Evolutionary conservation across 1,140 invertebrate genomes (phyloP).

Genomic region (Triops longicaudatus): DNA sequence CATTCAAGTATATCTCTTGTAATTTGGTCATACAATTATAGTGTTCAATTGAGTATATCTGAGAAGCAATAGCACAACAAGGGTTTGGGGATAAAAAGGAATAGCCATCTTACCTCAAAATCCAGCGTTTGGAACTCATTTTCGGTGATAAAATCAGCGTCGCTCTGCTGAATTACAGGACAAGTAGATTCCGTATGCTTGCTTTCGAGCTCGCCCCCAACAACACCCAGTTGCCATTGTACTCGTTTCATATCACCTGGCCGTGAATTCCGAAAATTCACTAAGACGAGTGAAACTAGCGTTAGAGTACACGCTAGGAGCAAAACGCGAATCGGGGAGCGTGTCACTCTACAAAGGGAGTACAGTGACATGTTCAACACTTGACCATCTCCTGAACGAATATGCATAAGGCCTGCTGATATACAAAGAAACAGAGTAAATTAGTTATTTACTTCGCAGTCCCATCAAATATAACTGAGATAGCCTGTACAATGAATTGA

Average conservation of each 20-base stretch:
- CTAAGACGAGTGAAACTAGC: neutral
- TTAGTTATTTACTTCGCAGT: no score
- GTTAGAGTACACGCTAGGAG: neutral
- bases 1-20: no score
- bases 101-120: neutral
- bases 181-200: neutral
- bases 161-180: neutral
- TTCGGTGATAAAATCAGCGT: neutral
- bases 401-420: neutral
- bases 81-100: no score
- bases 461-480: no score
- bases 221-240: neutral
- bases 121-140: neutral
- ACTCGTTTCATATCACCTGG: neutral
- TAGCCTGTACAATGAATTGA: no score
- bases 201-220: neutral
- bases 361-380: neutral
- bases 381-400: neutral
- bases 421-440: neutral
- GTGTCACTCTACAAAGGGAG: neutral
- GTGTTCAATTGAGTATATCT: no score
- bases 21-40: no score
- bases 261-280: neutral
- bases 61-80: no score
- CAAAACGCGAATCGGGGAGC: neutral